Conservation (phyloP, 1,140 invertebrate species). For the Aradophagus sp. region DNA sequence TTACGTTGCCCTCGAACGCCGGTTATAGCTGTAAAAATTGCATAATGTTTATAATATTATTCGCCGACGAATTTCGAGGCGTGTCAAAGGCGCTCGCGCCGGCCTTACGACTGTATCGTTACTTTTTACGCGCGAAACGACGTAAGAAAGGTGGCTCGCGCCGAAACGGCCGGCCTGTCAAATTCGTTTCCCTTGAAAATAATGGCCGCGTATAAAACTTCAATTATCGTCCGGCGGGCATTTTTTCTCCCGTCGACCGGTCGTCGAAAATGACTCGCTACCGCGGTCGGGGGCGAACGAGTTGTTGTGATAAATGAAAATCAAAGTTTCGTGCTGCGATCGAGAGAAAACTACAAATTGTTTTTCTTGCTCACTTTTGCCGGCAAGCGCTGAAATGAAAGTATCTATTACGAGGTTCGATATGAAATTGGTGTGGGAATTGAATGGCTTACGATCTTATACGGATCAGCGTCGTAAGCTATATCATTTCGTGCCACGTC, state of each 20-base stretch:
- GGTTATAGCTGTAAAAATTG: slow-evolving; percentile 32
- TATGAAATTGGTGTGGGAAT: slow-evolving; percentile 35
- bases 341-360: neutral
- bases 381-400: neutral
- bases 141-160: neutral
- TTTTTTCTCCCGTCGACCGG: slow-evolving; percentile 4
- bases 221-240: slow-evolving; percentile 4
- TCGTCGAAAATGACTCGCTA: too few species aligned
- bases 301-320: too few species aligned
- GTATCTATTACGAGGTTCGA: slow-evolving; percentile 10
- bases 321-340: too few species aligned
- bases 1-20: slow-evolving; percentile 47
- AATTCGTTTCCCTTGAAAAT: slow-evolving; percentile 8
- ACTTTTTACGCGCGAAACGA: neutral
- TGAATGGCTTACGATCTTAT: slow-evolving; percentile 31
- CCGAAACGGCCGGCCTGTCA: neutral
- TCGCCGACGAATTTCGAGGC: neutral
- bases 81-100: slow-evolving; percentile 7
- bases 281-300: too few species aligned
- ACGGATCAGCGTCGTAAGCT: slow-evolving; percentile 17
- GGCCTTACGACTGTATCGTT: slow-evolving; percentile 16
- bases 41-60: slow-evolving; percentile 45
- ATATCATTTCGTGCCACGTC: slow-evolving; percentile 22
- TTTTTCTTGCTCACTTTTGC: slow-evolving; percentile 8
- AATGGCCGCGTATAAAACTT: slow-evolving; percentile 13